These are phyloP conservation scores for Apis cerana DNA, from an alignment of 1,140 invertebrate species.

Conservation along the genomic window DNA sequence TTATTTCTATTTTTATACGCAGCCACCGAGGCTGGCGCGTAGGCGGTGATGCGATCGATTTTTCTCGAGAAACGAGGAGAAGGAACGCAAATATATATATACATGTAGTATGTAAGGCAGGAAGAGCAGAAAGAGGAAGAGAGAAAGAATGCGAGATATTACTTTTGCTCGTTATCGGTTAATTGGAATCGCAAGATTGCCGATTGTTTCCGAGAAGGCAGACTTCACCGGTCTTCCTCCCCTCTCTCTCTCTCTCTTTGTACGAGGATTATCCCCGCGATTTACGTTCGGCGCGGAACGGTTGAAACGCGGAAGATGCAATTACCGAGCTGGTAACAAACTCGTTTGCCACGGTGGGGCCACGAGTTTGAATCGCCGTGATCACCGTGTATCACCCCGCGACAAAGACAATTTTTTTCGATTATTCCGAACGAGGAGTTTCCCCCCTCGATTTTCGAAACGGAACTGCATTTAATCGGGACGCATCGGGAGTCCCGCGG, in stretches of 20 bases:
- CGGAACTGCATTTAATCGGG: conserved; percentile 8
- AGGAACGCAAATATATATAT: neutral
- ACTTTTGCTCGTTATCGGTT: conserved; percentile 69
- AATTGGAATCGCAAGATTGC: conserved; percentile 68
- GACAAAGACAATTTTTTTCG: conserved; percentile 29
- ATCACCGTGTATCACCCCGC: conserved; percentile 46
- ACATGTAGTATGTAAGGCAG: neutral
- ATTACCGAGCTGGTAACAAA: conserved; percentile 60
- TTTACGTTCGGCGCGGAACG: conserved; percentile 42
- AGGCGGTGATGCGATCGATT: conserved; percentile 43
- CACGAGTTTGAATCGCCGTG: conserved; percentile 46
- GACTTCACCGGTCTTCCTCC: conserved; percentile 2
- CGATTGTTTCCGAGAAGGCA: conserved; percentile 58
- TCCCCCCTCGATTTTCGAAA: conserved; percentile 15
- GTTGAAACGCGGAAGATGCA: conserved; percentile 50
- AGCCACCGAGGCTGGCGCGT: neutral
- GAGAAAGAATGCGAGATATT: conserved; percentile 50
- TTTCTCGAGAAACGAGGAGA: conserved; percentile 20
- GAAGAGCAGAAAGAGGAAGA: neutral
- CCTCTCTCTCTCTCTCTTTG: conserved; percentile 14
- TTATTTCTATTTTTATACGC: neutral
- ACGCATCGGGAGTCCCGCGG: no score
- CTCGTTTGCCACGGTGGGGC: conserved; percentile 43
- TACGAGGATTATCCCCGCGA: conserved; percentile 53
- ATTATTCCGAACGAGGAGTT: conserved; percentile 18